Evolutionary conservation across 2,113 vertebrate species (phyloP).

Genomic region (Bothrops jararaca): DNA sequence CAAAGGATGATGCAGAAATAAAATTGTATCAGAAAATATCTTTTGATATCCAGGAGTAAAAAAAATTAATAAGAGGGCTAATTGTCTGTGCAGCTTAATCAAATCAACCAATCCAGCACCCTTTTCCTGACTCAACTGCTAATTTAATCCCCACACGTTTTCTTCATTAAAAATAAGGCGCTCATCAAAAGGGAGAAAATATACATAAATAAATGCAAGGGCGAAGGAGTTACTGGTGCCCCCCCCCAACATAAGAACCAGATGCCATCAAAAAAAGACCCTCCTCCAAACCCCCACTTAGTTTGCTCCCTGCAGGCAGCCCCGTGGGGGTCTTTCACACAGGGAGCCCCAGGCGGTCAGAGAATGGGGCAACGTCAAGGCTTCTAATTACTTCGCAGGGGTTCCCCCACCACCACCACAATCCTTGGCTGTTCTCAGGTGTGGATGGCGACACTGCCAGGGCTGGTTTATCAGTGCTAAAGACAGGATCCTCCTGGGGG

Average conservation of each 20-base stretch:
- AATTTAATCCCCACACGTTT: constrained; percentile 15
- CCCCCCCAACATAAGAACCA: background rate
- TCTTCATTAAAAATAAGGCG: rapidly evolving
- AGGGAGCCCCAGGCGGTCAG: background rate
- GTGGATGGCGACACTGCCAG: no score
- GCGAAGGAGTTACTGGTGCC: background rate
- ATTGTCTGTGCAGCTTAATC: constrained; percentile 15
- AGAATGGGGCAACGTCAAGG: background rate
- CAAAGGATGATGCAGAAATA: background rate
- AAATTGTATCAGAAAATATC: background rate
- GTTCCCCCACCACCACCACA: no score
- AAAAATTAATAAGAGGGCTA: background rate
- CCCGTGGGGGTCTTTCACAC: background rate
- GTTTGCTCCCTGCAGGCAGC: background rate
- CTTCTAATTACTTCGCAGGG: background rate
- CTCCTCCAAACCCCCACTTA: background rate
- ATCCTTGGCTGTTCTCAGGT: background rate
- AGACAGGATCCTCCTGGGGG: background rate
- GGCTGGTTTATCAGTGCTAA: background rate
- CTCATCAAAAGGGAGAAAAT: background rate
- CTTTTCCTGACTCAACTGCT: rapidly evolving
- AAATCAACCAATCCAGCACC: rapidly evolving
- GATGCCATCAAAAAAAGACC: background rate
- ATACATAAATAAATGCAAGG: background rate
- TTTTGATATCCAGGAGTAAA: background rate